Evolutionary conservation across 2,113 vertebrate species (phyloP).

Genomic region (Oncorhynchus nerka): DNA sequence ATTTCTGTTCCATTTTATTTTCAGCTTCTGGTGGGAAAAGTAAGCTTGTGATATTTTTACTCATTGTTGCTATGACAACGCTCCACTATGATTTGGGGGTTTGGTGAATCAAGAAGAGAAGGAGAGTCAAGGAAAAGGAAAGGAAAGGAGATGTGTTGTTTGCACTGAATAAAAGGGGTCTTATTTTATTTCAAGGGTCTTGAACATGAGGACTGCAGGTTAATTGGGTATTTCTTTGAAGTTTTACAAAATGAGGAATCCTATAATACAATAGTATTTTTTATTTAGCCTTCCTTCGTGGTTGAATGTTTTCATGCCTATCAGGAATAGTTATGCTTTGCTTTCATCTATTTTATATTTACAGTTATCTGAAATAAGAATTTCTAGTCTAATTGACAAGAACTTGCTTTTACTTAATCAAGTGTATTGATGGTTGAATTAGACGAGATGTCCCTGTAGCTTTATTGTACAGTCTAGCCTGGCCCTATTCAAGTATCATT

Average conservation of each 20-base stretch:
- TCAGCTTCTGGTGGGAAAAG: constrained; percentile 66
- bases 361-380: not conserved
- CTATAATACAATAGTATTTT: no score
- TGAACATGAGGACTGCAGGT: not conserved
- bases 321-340: no score
- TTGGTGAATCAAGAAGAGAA: constrained; percentile 51
- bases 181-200: constrained; percentile 5
- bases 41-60: constrained; percentile 80
- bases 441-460: not conserved
- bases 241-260: not conserved
- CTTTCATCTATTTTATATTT: not conserved
- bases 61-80: constrained; percentile 79
- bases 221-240: constrained; percentile 15
- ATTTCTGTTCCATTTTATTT: constrained; percentile 74
- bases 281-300: no score
- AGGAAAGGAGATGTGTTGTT: constrained; percentile 54
- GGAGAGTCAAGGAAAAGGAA: constrained; percentile 58
- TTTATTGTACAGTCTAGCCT: not conserved
- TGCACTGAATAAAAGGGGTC: constrained; percentile 13
- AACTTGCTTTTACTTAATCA: not conserved
- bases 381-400: no score
- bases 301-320: no score
- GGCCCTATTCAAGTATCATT: no score
- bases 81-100: constrained; percentile 25
- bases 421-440: not conserved